Base-by-base conservation (phyloP, 2,888 invertebrate species). In the Pammene aurita region DNA sequence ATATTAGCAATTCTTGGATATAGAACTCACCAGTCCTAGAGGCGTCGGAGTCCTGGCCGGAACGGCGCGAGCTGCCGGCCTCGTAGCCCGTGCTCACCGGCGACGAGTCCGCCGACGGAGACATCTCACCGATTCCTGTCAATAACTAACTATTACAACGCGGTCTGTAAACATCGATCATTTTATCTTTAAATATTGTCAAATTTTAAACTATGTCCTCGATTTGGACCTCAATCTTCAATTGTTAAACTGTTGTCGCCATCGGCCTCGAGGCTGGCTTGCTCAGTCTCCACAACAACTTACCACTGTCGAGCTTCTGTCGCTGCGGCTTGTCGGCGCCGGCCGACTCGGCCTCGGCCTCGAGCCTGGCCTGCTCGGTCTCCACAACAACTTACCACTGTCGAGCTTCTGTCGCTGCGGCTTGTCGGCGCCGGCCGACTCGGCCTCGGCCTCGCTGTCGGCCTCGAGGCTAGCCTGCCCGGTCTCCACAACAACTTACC, bases 291-390 rank as follows among this genome's bases (percentile, higher is more conserved):
- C 1, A 38, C 9, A 38, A 7, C 9, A n/a, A 38, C 41, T 35
- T 7, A 58, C 68, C 95, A 72, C 94, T 94, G 78, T 95, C 95
- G 56, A 94, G 84, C 83, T 95, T 95, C 80, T 94, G 94, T 11
- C 94, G 77, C 76, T 87, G 88, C 66, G 78, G 76, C n/a, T 74
- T 76, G 65, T 76, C 76, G 54, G 74, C 75, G 62, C 74, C 71
- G 9, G 60, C 74, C 72, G 11, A 58, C 52, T 48, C 13, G 34
- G 70, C 71, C 56, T 71, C 71, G 14, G 48, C 48, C 48, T 26
- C 26, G 26, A 26, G 26, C 2, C 26, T 26, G 26, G 26, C 26
- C 26, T 26, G 26, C 26, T 26, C 26, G 26, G 26, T 26, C 26
- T 26, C 38, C 1, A 38, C 9, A 38, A 7, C 9, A n/a, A 38